Evolutionary conservation across 2,113 vertebrate species (phyloP).

Genomic region (Piaya cayana): DNA sequence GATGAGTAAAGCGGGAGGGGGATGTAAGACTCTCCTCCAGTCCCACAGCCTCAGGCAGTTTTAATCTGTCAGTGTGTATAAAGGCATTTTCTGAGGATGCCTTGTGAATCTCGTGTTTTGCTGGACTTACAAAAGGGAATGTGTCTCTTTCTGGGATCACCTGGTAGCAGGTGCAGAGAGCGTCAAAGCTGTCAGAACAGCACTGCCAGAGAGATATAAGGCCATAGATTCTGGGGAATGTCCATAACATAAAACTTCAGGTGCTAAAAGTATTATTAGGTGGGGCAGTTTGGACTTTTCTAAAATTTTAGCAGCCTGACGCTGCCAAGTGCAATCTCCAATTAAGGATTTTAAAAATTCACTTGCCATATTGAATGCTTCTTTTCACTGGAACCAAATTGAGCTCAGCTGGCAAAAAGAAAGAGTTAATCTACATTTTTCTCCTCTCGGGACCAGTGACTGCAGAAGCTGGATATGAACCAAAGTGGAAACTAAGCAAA

Average conservation of each 20-base stretch:
- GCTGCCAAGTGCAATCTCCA: neutral
- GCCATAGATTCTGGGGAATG: neutral
- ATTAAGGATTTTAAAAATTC: neutral
- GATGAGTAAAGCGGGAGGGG: neutral
- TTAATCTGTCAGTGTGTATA: neutral
- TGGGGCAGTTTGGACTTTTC: neutral
- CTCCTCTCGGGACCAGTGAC: neutral
- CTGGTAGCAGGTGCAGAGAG: neutral
- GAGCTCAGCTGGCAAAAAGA: neutral
- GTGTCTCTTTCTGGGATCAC: neutral
- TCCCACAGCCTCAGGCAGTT: rapidly evolving
- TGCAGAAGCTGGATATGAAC: neutral
- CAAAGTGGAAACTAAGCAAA: slow-evolving; percentile 2
- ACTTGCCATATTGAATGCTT: neutral
- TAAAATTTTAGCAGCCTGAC: neutral
- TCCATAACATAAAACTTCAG: neutral
- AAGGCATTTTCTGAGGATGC: neutral
- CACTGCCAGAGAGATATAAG: neutral
- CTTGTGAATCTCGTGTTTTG: neutral
- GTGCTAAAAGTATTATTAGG: neutral
- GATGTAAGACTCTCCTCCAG: neutral
- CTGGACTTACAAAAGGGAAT: neutral
- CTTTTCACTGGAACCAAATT: neutral
- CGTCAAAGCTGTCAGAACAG: neutral
- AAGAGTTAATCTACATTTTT: neutral